phyloP scores from a whole-genome alignment of 2,888 invertebrate genomes.

The Anoncus sp. region DNA sequence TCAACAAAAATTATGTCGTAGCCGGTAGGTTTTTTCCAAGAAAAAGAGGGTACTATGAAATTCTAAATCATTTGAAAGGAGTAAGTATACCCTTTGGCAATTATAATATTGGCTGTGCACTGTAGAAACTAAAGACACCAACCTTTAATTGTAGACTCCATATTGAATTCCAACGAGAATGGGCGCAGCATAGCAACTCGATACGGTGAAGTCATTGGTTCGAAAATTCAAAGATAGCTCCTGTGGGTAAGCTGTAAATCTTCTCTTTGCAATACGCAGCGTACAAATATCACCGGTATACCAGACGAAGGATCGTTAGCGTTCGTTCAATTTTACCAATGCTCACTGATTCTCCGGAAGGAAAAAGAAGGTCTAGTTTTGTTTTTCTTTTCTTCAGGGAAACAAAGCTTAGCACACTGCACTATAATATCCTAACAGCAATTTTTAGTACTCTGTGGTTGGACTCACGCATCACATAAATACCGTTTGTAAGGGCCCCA shows the following conservation, averaged over 20 bases:
- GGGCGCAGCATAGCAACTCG: neutral
- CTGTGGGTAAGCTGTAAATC: conserved; percentile 1
- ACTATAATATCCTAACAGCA: neutral
- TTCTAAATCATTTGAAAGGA: too few relatives aligned
- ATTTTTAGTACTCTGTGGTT: conserved; percentile 18
- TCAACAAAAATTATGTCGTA: too few relatives aligned
- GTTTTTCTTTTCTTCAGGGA: neutral
- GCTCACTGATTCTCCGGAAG: neutral
- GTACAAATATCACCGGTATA: neutral
- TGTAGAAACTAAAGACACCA: neutral
- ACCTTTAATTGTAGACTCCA: neutral
- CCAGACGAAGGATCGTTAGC: conserved; percentile 52
- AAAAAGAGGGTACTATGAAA: too few relatives aligned
- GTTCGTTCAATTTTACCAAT: conserved; percentile 59
- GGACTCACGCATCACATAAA: conserved; percentile 21
- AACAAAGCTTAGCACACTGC: conserved; percentile 1
- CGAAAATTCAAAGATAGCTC: conserved; percentile 7
- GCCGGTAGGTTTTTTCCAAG: too few relatives aligned
- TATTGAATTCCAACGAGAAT: conserved; percentile 7
- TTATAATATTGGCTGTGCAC: too few relatives aligned
- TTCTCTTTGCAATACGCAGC: neutral
- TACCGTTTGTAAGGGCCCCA: conserved; percentile 13
- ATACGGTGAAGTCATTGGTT: neutral
- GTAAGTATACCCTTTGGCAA: too few relatives aligned
- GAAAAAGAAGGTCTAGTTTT: conserved; percentile 17